Conservation (phyloP, 2,888 invertebrate species). For the Geophilus truncorum region DNA sequence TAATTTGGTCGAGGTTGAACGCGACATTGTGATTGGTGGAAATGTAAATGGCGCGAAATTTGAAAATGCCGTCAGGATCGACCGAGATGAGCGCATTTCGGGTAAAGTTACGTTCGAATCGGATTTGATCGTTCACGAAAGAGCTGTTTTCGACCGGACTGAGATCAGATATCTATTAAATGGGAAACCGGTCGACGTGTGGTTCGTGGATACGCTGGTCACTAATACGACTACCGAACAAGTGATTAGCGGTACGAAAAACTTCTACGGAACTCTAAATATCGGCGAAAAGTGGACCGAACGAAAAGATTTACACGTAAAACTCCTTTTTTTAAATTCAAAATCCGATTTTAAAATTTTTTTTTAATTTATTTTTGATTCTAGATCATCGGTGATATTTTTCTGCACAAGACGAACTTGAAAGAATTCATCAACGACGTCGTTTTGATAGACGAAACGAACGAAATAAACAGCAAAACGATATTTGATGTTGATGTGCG, state of each 20-base stretch:
- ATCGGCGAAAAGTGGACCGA: neutral
- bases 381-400: neutral
- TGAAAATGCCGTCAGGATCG: neutral
- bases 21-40: too few relatives aligned
- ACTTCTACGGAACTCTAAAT: neutral
- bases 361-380: neutral
- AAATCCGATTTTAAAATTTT: neutral
- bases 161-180: neutral
- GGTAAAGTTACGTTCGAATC: neutral
- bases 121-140: neutral
- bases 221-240: neutral
- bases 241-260: neutral
- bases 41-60: neutral
- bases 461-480: neutral
- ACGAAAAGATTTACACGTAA: neutral
- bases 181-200: neutral
- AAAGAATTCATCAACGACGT: neutral
- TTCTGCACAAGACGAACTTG: neutral
- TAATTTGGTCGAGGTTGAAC: too few relatives aligned
- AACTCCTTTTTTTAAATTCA: too few relatives aligned
- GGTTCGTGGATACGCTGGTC: neutral
- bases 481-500: neutral
- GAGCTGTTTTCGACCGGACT: neutral
- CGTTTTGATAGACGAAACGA: neutral
- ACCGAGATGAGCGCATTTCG: neutral